Conservation (phyloP, 1,140 invertebrate genomes). For the Pseudobourletiella spinata region DNA sequence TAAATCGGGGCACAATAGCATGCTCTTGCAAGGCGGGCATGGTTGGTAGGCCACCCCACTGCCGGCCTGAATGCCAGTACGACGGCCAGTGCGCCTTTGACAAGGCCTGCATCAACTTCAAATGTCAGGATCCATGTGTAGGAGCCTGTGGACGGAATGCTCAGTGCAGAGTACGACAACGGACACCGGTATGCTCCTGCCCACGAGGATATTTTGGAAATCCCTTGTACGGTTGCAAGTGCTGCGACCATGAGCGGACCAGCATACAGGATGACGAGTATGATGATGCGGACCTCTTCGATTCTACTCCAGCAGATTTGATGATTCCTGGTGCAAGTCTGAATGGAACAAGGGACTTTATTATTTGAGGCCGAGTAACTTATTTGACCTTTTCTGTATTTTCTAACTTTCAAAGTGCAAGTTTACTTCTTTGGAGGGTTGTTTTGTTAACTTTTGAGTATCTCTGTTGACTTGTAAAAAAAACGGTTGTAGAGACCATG, state of each 20-base stretch:
- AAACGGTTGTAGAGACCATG: too few species aligned
- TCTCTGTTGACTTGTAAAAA: too few species aligned
- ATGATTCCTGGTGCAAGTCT: too few species aligned
- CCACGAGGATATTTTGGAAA: slow-evolving; percentile 67
- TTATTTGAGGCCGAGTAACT: too few species aligned
- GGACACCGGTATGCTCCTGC: slow-evolving; percentile 46
- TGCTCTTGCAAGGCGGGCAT: background rate
- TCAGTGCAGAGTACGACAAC: slow-evolving; percentile 20
- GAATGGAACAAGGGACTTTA: too few species aligned
- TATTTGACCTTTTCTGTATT: too few species aligned
- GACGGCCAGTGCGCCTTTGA: slow-evolving; percentile 21
- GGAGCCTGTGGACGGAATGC: slow-evolving; percentile 18
- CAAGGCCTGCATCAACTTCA: slow-evolving; percentile 6
- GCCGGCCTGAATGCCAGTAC: slow-evolving; percentile 42
- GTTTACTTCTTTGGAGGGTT: too few species aligned
- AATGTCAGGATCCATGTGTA: slow-evolving; percentile 47
- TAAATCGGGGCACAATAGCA: background rate
- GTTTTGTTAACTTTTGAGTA: too few species aligned
- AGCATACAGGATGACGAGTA: background rate
- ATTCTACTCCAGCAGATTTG: slow-evolving; percentile 1
- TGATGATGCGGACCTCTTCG: background rate
- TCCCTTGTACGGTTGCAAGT: slow-evolving; percentile 51
- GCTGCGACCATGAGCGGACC: background rate
- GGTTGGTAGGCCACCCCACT: slow-evolving; percentile 57
- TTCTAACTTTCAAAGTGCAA: too few species aligned